Evolutionary conservation across 2,888 invertebrate genomes (phyloP), one percentile per base, ranked within the genome.

Genomic region (Leucozona laternaria): DNA sequence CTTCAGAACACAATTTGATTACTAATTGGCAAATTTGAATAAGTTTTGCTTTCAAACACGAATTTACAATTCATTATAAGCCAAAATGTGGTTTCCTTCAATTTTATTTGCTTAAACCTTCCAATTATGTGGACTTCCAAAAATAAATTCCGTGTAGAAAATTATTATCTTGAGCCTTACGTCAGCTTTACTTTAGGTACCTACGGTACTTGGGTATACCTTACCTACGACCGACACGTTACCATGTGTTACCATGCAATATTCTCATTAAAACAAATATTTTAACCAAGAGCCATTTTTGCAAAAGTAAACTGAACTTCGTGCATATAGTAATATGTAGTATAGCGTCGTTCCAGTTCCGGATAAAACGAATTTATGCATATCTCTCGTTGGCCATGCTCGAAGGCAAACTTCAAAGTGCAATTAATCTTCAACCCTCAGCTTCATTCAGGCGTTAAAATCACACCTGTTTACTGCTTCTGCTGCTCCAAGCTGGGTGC

Each of bases 351-450:
- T 50, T 28, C 50, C 50, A 37, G 68, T 53, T 68, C 50, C 66
- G 31, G 45, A 20, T 45, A 1, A 25, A 15, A 66, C 53, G 11
- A 53, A 66, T 48, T 45, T 48, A 58, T 5, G 6, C n/a, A 17
- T 48, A 48, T 48, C 62, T 45, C 17, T 45, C 11, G 62, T 50
- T 22, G 68, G 68, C 68, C 68, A 68, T 25, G 68, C 50, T 53
- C 37, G 37, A 68, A 68, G 68, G 68, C 68, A 68, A 68, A 68
- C 50, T 68, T 50, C 68, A 58, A 57, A 71, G 71, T 66, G 76
- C 70, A 83, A 79, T 83, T 83, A 79, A 83, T 79, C 79, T 78
- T 72, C 68, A 79, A 70, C 73, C 79, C 79, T 64, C 70, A 72
- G 40, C 62, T 83, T 70, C 55, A 83, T 75, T 83, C 62, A 75